phyloP scores from a whole-genome alignment of 2,888 invertebrate species.

The Chalcosyrphus nemorum region DNA sequence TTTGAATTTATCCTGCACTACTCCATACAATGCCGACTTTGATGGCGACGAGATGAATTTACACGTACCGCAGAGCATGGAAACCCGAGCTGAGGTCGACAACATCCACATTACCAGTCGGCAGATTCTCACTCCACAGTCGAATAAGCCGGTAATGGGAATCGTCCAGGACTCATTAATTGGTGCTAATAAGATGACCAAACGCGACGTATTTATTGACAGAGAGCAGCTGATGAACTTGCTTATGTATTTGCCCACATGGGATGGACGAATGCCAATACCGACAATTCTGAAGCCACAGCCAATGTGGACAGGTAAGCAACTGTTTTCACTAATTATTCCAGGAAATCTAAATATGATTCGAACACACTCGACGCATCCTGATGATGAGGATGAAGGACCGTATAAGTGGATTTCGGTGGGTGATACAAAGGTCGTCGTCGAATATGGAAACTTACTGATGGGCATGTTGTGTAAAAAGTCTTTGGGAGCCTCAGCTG shows the following conservation, averaged over 20 bases:
- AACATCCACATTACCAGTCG: conserved; percentile 85
- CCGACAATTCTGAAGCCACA: conserved; percentile 91
- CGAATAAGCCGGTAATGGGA: conserved; percentile 95
- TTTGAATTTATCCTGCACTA: conserved; percentile 86
- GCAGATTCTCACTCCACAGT: conserved; percentile 87
- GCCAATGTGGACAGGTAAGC: conserved; percentile 97
- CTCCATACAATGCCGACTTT: conserved; percentile 88
- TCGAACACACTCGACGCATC: conserved; percentile 97
- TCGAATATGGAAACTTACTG: conserved; percentile 97
- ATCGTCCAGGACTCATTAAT: conserved; percentile 98
- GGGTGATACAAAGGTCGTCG: conserved; percentile 95
- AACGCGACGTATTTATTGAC: conserved; percentile 96
- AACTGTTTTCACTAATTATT: conserved; percentile 97
- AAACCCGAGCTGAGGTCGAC: conserved; percentile 85
- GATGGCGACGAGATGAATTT: conserved; percentile 89
- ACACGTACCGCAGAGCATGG: conserved; percentile 86
- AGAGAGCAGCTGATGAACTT: conserved; percentile 98
- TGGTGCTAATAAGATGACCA: conserved; percentile 97
- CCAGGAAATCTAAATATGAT: conserved; percentile 96
- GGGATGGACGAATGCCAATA: conserved; percentile 98
- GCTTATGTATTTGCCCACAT: conserved; percentile 97
- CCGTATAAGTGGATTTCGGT: conserved; percentile 99
- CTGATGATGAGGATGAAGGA: conserved; percentile 96
- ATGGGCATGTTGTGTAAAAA: conserved; percentile 98
- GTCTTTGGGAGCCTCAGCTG: conserved; percentile 96